Evolutionary conservation across 2,797 vertebrate species (phyloP).

Genomic region (Poeciliopsis presidionis): DNA sequence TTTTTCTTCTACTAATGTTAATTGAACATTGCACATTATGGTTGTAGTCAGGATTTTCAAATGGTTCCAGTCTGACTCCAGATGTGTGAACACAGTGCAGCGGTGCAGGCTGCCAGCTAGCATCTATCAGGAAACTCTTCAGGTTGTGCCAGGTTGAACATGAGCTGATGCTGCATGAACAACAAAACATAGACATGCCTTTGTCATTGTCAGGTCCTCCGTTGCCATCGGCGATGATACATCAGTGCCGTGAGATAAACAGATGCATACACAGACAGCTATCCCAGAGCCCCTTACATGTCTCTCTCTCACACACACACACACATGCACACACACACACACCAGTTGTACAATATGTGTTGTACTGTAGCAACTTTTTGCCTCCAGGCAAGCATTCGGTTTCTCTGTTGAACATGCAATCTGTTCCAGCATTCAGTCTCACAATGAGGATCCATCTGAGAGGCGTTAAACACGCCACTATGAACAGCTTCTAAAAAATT

Average conservation of each 20-base stretch:
- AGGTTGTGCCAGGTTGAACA: conserved; percentile 14
- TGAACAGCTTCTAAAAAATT: conserved; percentile 15
- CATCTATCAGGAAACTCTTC: conserved; percentile 31
- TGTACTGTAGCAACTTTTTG: conserved; percentile 59
- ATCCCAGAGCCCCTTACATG: conserved; percentile 62
- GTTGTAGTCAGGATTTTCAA: neutral
- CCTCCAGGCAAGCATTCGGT: conserved; percentile 65
- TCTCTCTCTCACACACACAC: neutral
- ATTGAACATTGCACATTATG: neutral
- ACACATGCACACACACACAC: conserved; percentile 18
- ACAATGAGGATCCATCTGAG: conserved; percentile 51
- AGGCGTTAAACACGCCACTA: conserved; percentile 29
- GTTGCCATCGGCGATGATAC: conserved; percentile 74
- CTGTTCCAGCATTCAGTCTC: conserved; percentile 42
- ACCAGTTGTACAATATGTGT: conserved; percentile 48
- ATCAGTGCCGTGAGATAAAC: conserved; percentile 68
- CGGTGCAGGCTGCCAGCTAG: conserved; percentile 33
- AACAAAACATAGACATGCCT: conserved; percentile 57
- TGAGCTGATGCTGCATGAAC: conserved; percentile 44
- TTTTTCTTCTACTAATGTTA: neutral
- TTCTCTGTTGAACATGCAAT: conserved; percentile 49
- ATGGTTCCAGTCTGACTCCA: neutral
- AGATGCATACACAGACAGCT: conserved; percentile 71
- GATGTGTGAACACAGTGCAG: neutral
- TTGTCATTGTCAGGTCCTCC: conserved; percentile 69